These are phyloP conservation scores for Rhorus exstirpatorius DNA, from an alignment of 2,888 invertebrate genomes.

Conservation along the genomic window DNA sequence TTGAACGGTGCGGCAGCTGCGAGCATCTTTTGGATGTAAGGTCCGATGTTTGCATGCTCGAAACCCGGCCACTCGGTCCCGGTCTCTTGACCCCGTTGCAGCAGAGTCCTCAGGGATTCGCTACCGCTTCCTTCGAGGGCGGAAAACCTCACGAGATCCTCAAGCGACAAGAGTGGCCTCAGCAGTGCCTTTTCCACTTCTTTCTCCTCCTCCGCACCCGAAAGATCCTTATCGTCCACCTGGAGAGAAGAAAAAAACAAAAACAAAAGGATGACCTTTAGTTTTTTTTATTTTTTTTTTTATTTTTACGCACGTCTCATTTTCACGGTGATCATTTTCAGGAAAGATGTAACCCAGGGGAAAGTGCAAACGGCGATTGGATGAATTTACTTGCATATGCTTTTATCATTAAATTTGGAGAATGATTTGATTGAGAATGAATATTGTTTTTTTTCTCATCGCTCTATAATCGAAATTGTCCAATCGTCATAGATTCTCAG, in stretches of 20 bases:
- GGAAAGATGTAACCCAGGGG: slow-evolving; percentile 10
- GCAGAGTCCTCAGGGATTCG: slow-evolving; percentile 87
- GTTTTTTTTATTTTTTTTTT: too few relatives aligned
- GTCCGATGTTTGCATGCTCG: slow-evolving; percentile 87
- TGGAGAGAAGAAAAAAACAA: slow-evolving; percentile 77
- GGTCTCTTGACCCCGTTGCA: slow-evolving; percentile 86
- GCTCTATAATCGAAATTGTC: not conserved
- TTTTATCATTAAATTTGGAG: not conserved
- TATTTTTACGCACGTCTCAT: slow-evolving; percentile 76
- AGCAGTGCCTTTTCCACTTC: slow-evolving; percentile 88
- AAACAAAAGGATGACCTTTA: slow-evolving; percentile 51
- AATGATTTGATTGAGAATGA: not conserved
- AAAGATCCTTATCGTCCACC: slow-evolving; percentile 88
- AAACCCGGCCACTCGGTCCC: slow-evolving; percentile 87
- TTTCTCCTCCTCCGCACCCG: slow-evolving; percentile 88
- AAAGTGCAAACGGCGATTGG: slow-evolving; percentile 44
- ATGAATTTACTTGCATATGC: not conserved
- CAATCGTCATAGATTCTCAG: slow-evolving; percentile 16
- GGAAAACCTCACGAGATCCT: slow-evolving; percentile 88
- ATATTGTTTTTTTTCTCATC: too few relatives aligned
- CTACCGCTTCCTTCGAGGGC: slow-evolving; percentile 86
- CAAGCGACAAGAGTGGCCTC: slow-evolving; percentile 88
- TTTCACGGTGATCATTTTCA: slow-evolving; percentile 22
- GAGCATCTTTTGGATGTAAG: slow-evolving; percentile 87
- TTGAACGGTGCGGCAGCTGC: slow-evolving; percentile 84